Evolutionary conservation across 2,888 invertebrate species (phyloP), one percentile per base, ranked within the genome.

Genomic region (Halictus quadricinctus): DNA sequence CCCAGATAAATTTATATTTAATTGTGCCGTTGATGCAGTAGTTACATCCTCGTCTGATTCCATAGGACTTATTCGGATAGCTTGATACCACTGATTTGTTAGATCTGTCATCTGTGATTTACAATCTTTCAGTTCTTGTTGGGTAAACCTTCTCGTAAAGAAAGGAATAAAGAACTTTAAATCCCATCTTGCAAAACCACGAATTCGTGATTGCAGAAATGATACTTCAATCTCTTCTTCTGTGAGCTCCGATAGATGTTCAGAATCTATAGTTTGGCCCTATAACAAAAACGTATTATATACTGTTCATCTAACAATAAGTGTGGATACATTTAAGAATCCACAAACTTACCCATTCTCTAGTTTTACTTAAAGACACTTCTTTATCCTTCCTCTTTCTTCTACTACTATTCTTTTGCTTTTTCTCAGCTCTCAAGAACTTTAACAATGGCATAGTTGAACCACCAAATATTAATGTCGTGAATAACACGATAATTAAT

Each of bases 401-500:
- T 94, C 94, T 96, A 72, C 92, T 92, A 95, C 91, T 92, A 95
- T 95, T 94, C 80, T 95, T 95, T 77, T 95, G 95, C 91, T 96
- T 96, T 88, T 95, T 96, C 87, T 96, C 95, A 90, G 97, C 97
- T 95, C 98, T 97, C 90, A 99, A 96, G 93, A 98, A 97, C 95
- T 99, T 99, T 91, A 99, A 95, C 86, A 99, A 95, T 0, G 99
- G 99, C 98, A 99, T 98, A 0, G 99, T 99, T 13, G 99, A 98
- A 4, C 99, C 99, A 58, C 99, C 99, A 91, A 99, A 97, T 93
- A 99, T 96, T 64, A 99, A 95, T 0, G 99, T 99, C 0, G 99
- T 99, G 92, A 99, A 98, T 73, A 99, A 95, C 10, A 99, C 99
- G 89, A 99, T 98, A 88, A 99, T 99, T n/a, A 99, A 96, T 0